Evolutionary conservation across 1,140 invertebrate genomes (phyloP), one percentile per base, ranked within the genome.

Genomic region (Dolichoris vasculosae): DNA sequence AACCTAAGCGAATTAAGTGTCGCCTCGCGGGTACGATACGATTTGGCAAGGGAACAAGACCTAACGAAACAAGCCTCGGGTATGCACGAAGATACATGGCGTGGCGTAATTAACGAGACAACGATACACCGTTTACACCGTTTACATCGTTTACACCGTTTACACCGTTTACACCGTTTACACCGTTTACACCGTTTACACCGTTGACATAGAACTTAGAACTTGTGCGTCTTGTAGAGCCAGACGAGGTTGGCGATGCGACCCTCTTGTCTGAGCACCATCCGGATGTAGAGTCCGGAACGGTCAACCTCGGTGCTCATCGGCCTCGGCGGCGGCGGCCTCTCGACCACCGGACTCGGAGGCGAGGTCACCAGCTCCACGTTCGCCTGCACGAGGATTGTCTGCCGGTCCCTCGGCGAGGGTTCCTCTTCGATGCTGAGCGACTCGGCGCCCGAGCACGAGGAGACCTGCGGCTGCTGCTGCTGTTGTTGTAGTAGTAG

Each of bases 151-250:
- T n/a, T n/a, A n/a, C n/a, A n/a, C n/a, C n/a, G n/a, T n/a, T n/a
- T n/a, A n/a, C n/a, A n/a, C n/a, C n/a, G n/a, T n/a, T n/a, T n/a
- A n/a, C n/a, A n/a, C n/a, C n/a, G n/a, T n/a, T n/a, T n/a, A n/a
- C n/a, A n/a, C n/a, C n/a, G 43, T 8, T 40, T 0, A 46, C 71
- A 43, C 23, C n/a, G n/a, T n/a, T n/a, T n/a, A n/a, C n/a, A n/a
- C 13, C 13, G 46, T 40, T 9, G 13, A 84, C 59, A 79, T 78
- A 77, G 86, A 89, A 89, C 85, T 89, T 89, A 93, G 88, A 93
- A 93, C 82, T 91, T 93, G 89, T 93, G 93, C 85, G 92, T 93
- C 89, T 93, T 93, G 82, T 91, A 92, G 73, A 93, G 86, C 91
- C 92, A 91, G 79, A 93, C 92, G 71, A 93, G 86, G 77, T 93